A percentile compares a stretch with the other conserved stretches of the same genome.
These are phyloP conservation scores for Nycticebus coucang DNA, from an alignment of 2,113 vertebrate genomes.

Conservation along the genomic window DNA sequence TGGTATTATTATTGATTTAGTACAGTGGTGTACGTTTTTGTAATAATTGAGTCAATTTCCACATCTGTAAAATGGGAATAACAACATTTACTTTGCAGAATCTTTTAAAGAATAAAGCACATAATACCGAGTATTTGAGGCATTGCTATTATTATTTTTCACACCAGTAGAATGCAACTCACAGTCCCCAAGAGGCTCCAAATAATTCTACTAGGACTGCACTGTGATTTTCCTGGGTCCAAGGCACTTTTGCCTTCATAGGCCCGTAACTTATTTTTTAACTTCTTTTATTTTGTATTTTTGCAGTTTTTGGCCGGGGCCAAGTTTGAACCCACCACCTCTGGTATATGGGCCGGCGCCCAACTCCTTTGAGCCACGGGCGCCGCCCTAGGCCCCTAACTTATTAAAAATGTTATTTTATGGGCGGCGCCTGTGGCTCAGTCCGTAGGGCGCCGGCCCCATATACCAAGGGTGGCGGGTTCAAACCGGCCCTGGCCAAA, in stretches of 20 bases:
- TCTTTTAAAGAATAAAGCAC: neutral
- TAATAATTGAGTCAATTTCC: neutral
- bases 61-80: neutral
- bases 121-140: neutral
- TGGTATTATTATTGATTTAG: neutral
- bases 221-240: neutral
- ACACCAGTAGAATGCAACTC: neutral
- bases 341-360: no score
- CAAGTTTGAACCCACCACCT: no score
- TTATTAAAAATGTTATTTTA: neutral
- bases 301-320: no score
- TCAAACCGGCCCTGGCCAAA: no score
- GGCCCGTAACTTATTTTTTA: neutral
- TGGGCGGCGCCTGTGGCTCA: no score
- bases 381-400: neutral
- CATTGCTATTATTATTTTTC: neutral
- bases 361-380: no score
- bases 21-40: neutral
- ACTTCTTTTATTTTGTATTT: no score
- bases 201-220: neutral
- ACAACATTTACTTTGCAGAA: slow-evolving; percentile 7
- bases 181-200: neutral
- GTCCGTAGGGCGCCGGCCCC: no score
- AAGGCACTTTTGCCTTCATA: neutral
- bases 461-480: no score